phyloP scores from a whole-genome alignment of 2,113 vertebrate genomes.

The Tachuris rubrigastra region DNA sequence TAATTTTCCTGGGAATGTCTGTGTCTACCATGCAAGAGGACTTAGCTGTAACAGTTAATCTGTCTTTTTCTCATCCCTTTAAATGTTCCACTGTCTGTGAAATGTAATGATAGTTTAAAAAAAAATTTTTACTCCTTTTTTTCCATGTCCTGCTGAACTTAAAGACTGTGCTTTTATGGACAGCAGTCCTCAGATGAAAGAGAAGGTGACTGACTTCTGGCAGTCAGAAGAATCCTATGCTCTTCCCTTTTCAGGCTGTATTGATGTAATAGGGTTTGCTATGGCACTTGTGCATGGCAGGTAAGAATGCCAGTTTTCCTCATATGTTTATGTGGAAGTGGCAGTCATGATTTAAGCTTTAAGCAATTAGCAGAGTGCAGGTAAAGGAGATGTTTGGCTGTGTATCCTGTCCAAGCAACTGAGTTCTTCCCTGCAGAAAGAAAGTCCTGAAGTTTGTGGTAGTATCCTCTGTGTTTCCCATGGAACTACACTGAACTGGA shows the following conservation, averaged over 20 bases:
- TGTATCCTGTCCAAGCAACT: not conserved
- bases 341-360: not conserved
- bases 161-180: not conserved
- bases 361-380: not conserved
- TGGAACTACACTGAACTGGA: not conserved
- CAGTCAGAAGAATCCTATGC: not conserved
- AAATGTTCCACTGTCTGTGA: not conserved
- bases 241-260: not conserved
- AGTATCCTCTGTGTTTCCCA: not conserved
- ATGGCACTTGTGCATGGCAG: not conserved
- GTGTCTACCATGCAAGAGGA: rapidly evolving
- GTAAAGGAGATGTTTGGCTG: not conserved
- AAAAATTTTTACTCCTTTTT: not conserved
- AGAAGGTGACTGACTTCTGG: not conserved
- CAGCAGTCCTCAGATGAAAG: not conserved
- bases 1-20: not conserved
- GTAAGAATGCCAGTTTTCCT: not conserved
- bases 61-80: not conserved
- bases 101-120: not conserved
- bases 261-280: not conserved
- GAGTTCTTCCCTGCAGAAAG: not conserved
- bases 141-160: not conserved
- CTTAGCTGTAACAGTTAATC: not conserved
- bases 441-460: not conserved
- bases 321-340: rapidly evolving